These are phyloP conservation scores for Dicerorhinus sumatrensis DNA, from an alignment of 2,113 vertebrate species.

Conservation along the genomic window DNA sequence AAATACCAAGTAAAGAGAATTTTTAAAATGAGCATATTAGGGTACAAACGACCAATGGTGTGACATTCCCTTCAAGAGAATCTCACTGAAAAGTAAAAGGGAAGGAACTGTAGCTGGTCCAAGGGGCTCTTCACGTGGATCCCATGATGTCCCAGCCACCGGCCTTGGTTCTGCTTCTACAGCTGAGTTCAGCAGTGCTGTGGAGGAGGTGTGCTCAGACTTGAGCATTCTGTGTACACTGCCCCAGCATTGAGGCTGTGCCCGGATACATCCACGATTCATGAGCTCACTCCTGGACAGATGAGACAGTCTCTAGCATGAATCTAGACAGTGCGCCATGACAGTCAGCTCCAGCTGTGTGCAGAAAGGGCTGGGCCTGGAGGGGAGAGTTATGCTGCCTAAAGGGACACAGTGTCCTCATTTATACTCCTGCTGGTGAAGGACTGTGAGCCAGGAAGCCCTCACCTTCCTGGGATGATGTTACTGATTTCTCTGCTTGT, in stretches of 20 bases:
- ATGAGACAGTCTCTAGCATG: rapidly evolving
- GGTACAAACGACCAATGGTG: rapidly evolving
- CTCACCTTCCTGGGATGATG: too few species aligned
- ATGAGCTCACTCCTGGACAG: rapidly evolving
- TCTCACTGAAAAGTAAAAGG: background rate
- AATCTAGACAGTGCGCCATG: rapidly evolving
- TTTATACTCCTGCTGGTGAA: background rate
- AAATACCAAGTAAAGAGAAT: background rate
- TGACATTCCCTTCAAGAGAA: background rate
- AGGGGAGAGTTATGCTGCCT: background rate
- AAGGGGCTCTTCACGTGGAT: background rate
- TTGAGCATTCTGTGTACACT: rapidly evolving
- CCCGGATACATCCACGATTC: rapidly evolving
- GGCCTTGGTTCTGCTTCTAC: rapidly evolving
- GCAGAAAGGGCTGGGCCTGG: rapidly evolving
- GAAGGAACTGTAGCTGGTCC: rapidly evolving
- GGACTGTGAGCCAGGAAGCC: rapidly evolving
- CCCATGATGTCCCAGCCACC: rapidly evolving
- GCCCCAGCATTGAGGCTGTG: rapidly evolving
- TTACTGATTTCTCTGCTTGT: background rate
- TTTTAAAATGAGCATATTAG: background rate
- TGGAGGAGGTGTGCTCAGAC: rapidly evolving
- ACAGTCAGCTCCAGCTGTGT: rapidly evolving
- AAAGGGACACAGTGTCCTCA: rapidly evolving
- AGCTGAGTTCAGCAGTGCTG: rapidly evolving